Evolutionary conservation across 1,140 invertebrate genomes (phyloP).

Genomic region (Leptestheria dahalacensis): DNA sequence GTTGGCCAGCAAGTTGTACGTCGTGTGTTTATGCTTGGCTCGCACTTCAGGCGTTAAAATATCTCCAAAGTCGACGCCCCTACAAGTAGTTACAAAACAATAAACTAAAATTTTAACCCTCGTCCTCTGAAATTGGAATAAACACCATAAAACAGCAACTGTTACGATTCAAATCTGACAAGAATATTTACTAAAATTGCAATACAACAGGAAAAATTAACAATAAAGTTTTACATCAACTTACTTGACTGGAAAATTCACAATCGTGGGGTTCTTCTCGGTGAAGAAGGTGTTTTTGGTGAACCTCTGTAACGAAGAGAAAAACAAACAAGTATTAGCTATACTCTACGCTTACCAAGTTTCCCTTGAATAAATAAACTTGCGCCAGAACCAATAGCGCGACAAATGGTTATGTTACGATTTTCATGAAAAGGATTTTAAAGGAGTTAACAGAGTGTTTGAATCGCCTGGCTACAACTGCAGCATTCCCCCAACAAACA

Average conservation of each 20-base stretch:
- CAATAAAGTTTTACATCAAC: too few relatives aligned
- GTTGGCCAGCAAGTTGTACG: conserved; percentile 93
- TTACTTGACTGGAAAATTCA: conserved; percentile 98
- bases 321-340: conserved; percentile 14
- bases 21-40: conserved; percentile 58
- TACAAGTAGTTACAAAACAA: conserved; percentile 36
- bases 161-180: too few relatives aligned
- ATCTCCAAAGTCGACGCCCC: conserved; percentile 94
- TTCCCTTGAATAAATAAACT: neutral
- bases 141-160: neutral
- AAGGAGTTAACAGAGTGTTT: too few relatives aligned
- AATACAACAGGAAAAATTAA: too few relatives aligned
- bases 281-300: conserved; percentile 98
- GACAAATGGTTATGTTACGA: too few relatives aligned
- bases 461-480: too few relatives aligned
- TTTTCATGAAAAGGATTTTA: too few relatives aligned
- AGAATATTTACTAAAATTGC: conserved; percentile 15
- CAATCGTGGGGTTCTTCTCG: conserved; percentile 99
- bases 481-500: too few relatives aligned
- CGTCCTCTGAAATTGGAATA: too few relatives aligned
- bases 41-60: conserved; percentile 73
- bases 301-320: conserved; percentile 52
- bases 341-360: too few relatives aligned
- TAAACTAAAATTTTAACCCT: too few relatives aligned
- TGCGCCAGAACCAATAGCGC: too few relatives aligned